These are phyloP conservation scores for Lagenorhynchus albirostris DNA, from an alignment of 2,113 vertebrate species.

Conservation along the genomic window DNA sequence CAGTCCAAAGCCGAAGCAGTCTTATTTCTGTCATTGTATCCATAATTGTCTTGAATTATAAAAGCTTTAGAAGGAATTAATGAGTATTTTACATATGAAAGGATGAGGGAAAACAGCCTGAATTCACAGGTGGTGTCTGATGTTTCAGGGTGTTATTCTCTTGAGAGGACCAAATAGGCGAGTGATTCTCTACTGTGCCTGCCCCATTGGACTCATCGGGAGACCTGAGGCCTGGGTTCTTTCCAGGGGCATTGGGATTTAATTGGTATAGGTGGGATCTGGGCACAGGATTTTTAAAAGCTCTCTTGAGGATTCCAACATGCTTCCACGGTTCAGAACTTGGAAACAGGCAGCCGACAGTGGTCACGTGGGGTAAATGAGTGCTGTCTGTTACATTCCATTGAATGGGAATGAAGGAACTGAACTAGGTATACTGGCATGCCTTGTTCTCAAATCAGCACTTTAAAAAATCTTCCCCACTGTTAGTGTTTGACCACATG, in stretches of 20 bases:
- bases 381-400: not conserved
- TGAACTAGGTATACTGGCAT: not conserved
- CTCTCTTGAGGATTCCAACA: not conserved
- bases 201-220: not conserved
- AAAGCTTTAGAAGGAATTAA: not conserved
- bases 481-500: not conserved
- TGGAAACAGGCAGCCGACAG: not conserved
- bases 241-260: not conserved
- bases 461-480: not conserved
- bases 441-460: not conserved
- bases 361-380: not conserved
- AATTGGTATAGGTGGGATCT: not conserved
- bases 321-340: not conserved
- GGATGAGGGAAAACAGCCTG: not conserved
- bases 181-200: not conserved
- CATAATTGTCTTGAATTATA: not conserved
- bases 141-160: not conserved
- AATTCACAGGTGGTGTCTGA: not conserved
- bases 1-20: not conserved
- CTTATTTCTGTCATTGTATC: not conserved
- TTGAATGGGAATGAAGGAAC: not conserved
- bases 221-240: not conserved
- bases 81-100: not conserved
- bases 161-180: not conserved
- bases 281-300: not conserved